Evolutionary conservation across 2,113 vertebrate genomes (phyloP).

Genomic region (Varanus komodoensis): DNA sequence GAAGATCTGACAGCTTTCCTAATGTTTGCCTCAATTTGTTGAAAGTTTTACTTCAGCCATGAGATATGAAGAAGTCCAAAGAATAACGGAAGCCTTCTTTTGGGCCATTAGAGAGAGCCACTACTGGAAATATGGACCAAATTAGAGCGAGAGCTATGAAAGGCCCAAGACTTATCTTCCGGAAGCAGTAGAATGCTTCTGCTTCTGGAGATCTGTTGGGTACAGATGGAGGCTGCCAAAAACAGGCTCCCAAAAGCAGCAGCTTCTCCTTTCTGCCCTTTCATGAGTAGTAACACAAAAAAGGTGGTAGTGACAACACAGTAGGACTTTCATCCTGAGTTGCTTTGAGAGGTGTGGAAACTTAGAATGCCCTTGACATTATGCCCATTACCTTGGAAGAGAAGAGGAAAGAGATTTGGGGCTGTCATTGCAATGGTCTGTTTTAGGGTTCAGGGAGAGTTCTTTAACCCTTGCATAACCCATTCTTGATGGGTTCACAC

Average conservation of each 20-base stretch:
- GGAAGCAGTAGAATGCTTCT: not conserved
- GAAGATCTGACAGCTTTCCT: not conserved
- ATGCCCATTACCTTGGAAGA: too few species aligned
- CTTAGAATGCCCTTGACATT: too few species aligned
- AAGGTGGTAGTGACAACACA: not conserved
- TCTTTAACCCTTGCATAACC: too few species aligned
- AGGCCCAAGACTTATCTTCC: not conserved
- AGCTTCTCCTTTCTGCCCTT: not conserved
- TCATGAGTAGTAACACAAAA: not conserved
- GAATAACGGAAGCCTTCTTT: not conserved
- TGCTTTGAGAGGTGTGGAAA: too few species aligned
- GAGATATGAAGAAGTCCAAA: not conserved
- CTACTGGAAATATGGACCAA: not conserved
- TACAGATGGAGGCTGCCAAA: not conserved
- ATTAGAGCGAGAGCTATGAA: too few species aligned
- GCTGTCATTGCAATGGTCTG: too few species aligned
- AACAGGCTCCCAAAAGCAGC: not conserved
- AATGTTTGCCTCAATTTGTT: not conserved
- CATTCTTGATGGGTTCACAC: too few species aligned
- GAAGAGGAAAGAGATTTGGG: too few species aligned
- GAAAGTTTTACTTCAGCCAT: constrained; percentile 1
- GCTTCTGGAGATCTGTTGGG: not conserved
- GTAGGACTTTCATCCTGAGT: too few species aligned
- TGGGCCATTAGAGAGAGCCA: not conserved
- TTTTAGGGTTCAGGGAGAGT: too few species aligned